Percentiles rank a stretch among this genome's conserved stretches.
Conservation (phyloP, 2,888 invertebrate species). For the Cantharis nigra region DNA sequence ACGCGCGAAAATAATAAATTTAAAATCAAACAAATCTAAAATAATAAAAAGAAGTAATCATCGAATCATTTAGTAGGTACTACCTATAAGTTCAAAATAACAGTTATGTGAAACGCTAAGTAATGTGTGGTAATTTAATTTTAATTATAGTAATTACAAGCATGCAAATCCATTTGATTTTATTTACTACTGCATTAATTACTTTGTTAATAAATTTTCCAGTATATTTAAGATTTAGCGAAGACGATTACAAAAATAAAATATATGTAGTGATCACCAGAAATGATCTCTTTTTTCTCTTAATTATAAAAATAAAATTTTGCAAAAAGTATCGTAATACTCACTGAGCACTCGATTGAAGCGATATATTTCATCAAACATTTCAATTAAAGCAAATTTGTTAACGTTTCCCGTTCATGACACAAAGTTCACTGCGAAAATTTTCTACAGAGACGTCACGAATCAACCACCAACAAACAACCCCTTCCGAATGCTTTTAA, state of each 20-base stretch:
- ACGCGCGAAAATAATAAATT: neutral
- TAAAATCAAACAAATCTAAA: neutral
- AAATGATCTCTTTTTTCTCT: too few relatives aligned
- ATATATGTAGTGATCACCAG: too few relatives aligned
- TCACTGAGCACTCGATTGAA: neutral
- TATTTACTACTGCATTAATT: neutral
- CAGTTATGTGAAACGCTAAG: neutral
- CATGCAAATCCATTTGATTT: neutral
- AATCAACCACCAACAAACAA: constrained; percentile 1
- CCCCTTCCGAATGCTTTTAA: neutral
- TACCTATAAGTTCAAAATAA: neutral
- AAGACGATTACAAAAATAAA: too few relatives aligned
- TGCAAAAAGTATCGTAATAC: neutral
- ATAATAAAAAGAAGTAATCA: neutral
- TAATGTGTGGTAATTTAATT: neutral
- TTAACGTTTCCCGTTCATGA: neutral
- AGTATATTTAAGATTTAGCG: neutral
- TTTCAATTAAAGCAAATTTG: constrained; percentile 1
- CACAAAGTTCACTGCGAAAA: constrained; percentile 1
- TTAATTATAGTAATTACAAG: neutral
- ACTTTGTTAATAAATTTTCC: neutral
- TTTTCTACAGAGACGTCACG: neutral
- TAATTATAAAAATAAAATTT: neutral
- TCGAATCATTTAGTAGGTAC: neutral
- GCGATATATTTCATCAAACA: neutral